Evolutionary conservation across 23 tunicate species (phyloP).

Genomic region (Clavelina lepadiformis): DNA sequence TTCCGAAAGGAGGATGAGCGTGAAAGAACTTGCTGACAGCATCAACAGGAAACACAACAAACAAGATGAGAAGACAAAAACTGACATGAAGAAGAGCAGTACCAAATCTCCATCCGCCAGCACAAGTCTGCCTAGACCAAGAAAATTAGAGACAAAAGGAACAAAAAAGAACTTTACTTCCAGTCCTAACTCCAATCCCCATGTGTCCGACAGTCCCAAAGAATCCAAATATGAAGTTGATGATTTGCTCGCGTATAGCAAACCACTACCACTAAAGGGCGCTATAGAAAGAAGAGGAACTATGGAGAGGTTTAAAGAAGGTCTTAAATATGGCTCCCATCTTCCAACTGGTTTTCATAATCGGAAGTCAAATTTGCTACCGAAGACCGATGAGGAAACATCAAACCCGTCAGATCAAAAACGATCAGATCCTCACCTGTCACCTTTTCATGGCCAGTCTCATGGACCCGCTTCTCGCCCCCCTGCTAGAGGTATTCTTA

Average conservation of each 20-base stretch:
- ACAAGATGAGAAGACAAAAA: slow-evolving; percentile 4
- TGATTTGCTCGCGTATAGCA: slow-evolving; percentile 18
- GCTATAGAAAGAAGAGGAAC: slow-evolving; percentile 71
- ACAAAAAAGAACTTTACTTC: neutral
- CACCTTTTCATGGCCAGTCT: slow-evolving; percentile 31
- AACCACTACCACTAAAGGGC: slow-evolving; percentile 35
- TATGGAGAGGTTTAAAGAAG: slow-evolving; percentile 65
- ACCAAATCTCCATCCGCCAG: neutral
- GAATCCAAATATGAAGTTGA: slow-evolving; percentile 8
- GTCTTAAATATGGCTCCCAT: slow-evolving; percentile 23
- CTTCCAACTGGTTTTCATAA: neutral
- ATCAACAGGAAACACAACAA: slow-evolving; percentile 68
- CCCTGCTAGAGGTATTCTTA: slow-evolving; percentile 74
- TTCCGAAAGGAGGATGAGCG: slow-evolving; percentile 68
- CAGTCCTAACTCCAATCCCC: too few relatives aligned
- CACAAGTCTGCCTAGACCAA: neutral
- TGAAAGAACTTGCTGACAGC: slow-evolving; percentile 76
- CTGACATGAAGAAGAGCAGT: slow-evolving; percentile 1
- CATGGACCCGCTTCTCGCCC: slow-evolving; percentile 12
- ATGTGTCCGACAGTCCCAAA: slow-evolving; percentile 7
- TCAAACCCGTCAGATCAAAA: neutral
- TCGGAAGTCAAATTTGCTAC: slow-evolving; percentile 13
- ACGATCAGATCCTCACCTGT: slow-evolving; percentile 22
- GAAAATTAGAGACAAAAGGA: neutral
- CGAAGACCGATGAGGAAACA: slow-evolving; percentile 31